Conservation (phyloP, 1,140 invertebrate genomes). For the Solenopsis fugax region DNA sequence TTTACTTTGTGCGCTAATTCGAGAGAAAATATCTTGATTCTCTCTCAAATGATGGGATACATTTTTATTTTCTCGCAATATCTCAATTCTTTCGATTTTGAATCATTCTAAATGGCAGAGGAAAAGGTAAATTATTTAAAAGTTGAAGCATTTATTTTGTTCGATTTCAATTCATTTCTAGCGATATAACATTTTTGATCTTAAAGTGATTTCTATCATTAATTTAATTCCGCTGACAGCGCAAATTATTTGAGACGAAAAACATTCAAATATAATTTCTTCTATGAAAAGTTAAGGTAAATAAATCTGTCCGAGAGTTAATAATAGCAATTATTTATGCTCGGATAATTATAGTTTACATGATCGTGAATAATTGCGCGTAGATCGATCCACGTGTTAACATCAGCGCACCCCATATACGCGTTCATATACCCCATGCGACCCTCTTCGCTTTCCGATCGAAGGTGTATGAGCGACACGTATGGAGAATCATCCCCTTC, state of each 20-base stretch:
- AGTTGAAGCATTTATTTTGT: neutral
- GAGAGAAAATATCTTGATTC: constrained; percentile 5
- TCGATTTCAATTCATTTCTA: neutral
- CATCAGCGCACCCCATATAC: constrained; percentile 15
- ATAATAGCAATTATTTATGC: constrained; percentile 22
- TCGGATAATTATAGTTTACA: neutral
- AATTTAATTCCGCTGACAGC: neutral
- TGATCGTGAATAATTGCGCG: constrained; percentile 17
- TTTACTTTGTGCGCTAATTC: constrained; percentile 22
- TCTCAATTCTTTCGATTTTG: constrained; percentile 1
- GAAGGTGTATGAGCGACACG: constrained; percentile 52
- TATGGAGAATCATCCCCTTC: constrained; percentile 48
- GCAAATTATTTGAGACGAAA: neutral
- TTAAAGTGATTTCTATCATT: neutral
- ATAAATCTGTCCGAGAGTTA: neutral
- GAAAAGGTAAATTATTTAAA: neutral
- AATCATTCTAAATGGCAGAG: neutral
- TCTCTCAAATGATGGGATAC: neutral
- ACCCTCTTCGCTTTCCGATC: constrained; percentile 33
- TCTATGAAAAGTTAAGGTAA: neutral
- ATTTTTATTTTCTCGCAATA: neutral
- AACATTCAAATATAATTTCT: neutral
- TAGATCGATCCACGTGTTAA: constrained; percentile 21
- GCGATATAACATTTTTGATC: neutral
- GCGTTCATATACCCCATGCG: neutral